Conservation (phyloP, 2,113 vertebrate genomes). For the Eurystomus gularis region DNA sequence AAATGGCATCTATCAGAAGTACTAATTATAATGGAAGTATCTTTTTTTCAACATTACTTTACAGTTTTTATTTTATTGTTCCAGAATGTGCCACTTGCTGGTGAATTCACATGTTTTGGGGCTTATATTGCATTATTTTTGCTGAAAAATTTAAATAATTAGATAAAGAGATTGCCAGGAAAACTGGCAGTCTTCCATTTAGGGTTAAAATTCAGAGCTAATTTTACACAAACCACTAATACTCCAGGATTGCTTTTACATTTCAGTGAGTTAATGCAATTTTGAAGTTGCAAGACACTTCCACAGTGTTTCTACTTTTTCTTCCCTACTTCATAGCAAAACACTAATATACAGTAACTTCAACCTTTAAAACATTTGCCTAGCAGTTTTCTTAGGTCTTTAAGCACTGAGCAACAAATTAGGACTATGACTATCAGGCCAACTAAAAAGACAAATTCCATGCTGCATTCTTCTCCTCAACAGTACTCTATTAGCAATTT, state of each 20-base stretch:
- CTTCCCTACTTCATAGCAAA: neutral
- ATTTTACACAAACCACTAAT: neutral
- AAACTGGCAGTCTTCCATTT: neutral
- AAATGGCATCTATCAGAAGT: neutral
- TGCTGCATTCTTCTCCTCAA: neutral
- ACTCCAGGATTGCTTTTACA: neutral
- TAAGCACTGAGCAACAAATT: neutral
- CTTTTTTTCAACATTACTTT: neutral
- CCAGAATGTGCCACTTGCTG: neutral
- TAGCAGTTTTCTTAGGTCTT: neutral
- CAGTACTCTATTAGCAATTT: neutral
- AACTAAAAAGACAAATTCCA: neutral
- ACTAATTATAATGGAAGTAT: neutral
- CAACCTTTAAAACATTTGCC: neutral
- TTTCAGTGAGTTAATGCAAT: neutral
- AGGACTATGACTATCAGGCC: neutral
- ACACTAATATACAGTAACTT: neutral
- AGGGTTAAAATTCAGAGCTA: neutral
- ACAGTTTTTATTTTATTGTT: neutral
- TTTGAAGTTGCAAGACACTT: neutral
- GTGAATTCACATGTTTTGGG: rapidly evolving
- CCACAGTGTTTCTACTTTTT: neutral
- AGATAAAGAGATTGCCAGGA: neutral
- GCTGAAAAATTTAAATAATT: neutral
- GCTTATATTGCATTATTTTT: neutral